Evolutionary conservation across 2,888 invertebrate species (phyloP).

Genomic region (Liodrosophila aerea): DNA sequence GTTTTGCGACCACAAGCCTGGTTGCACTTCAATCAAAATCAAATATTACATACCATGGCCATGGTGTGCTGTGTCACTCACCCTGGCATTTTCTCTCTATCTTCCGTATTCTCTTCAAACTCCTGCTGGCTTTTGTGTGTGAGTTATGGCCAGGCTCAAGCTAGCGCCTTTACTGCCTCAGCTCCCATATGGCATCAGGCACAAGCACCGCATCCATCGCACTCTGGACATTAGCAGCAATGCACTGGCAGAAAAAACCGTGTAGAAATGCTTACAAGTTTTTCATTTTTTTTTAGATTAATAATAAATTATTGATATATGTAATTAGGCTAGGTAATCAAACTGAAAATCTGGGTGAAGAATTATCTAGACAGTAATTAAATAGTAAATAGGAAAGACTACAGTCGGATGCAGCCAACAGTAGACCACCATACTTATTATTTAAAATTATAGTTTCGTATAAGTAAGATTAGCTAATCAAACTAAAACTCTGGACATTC

Average conservation of each 20-base stretch:
- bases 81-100: neutral
- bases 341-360: no score
- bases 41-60: constrained; percentile 59
- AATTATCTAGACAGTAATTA: no score
- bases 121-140: constrained; percentile 16
- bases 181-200: constrained; percentile 22
- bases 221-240: constrained; percentile 28
- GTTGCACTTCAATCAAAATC: constrained; percentile 74
- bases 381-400: no score
- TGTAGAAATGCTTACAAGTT: no score
- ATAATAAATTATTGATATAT: no score
- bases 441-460: no score
- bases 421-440: no score
- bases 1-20: constrained; percentile 62
- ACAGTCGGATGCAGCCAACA: no score
- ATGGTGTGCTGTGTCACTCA: constrained; percentile 3
- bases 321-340: no score
- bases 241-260: neutral
- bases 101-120: neutral
- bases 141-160: constrained; percentile 46
- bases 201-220: constrained; percentile 10
- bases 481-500: no score
- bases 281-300: no score
- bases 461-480: no score
- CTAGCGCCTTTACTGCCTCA: constrained; percentile 5